Conservation (phyloP, 2,113 vertebrate genomes). For the Macrotis lagotis region DNA sequence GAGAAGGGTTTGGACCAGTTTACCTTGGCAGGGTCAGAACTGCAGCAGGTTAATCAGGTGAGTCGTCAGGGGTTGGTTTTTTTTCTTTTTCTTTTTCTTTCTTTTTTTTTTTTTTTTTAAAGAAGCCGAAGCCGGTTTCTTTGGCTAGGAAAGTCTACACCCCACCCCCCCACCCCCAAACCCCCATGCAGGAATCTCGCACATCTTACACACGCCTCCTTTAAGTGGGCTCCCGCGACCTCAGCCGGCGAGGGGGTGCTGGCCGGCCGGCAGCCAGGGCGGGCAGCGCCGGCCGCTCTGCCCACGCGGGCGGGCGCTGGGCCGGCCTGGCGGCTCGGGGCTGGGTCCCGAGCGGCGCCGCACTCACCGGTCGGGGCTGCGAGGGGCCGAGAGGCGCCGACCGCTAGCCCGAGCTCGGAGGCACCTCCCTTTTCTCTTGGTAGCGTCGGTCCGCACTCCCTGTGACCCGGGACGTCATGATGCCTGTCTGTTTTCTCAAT, state of each 20-base stretch:
- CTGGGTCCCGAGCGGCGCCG: constrained; percentile 59
- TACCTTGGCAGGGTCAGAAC: constrained; percentile 85
- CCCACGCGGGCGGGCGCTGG: constrained; percentile 42
- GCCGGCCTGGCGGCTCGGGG: constrained; percentile 67
- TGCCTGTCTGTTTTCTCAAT: constrained; percentile 85
- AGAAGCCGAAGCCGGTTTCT: constrained; percentile 84
- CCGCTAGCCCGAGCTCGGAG: constrained; percentile 63
- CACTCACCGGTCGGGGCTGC: constrained; percentile 67
- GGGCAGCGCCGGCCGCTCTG: constrained; percentile 53
- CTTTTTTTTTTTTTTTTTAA: constrained; percentile 65
- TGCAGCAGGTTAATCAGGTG: constrained; percentile 84
- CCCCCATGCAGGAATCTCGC: constrained; percentile 83
- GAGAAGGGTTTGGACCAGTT: constrained; percentile 69
- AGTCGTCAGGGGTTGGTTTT: constrained; percentile 76
- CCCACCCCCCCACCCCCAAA: constrained; percentile 26
- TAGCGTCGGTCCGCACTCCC: constrained; percentile 84
- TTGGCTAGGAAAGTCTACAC: constrained; percentile 82
- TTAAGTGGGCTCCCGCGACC: constrained; percentile 82
- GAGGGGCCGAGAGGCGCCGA: constrained; percentile 68
- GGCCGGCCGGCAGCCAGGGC: constrained; percentile 47
- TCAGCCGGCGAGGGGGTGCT: constrained; percentile 78
- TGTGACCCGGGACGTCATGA: constrained; percentile 86
- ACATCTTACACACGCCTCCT: constrained; percentile 85
- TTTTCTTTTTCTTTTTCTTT: not conserved
- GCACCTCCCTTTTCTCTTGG: constrained; percentile 82